Evolutionary conservation across 2,113 vertebrate species (phyloP), one percentile per base, ranked within the genome.

Genomic region (Misgurnus mizolepis): DNA sequence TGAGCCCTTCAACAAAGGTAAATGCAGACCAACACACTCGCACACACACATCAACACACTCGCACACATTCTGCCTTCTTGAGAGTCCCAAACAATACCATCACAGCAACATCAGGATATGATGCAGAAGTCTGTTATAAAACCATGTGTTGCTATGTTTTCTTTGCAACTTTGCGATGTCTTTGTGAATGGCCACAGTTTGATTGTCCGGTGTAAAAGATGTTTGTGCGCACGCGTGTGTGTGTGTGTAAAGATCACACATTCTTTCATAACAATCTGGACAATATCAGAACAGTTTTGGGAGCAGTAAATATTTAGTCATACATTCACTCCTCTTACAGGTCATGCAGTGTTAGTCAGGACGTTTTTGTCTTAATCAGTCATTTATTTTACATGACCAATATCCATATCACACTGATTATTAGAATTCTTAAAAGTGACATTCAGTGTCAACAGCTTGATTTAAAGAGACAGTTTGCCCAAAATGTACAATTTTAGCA

Each of bases 181-280:
- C 7, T 60, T 34, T 9, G n/a, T 49, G 72, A 40, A 76, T 55
- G 61, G 14, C 40, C n/a, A 53, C 41, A 12, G 55, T 56, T 60
- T 22, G 6, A 60, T 60, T 18, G 27, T 11, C 14, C 68, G 0
- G 8, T 53, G 68, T 70, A 39, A 11, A 34, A 39, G 27, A 15
- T 66, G 58, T 45, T 43, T 27, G 62, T 58, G 64, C 17, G 50
- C 22, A 22, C 7, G 40, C 27, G 22, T 43, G 41, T 41, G 55
- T 56, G 17, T 43, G 65, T 17, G 56, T 67, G 83, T 72, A 4
- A n/a, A 14, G 50, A 7, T 71, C 8, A 70, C 39, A 45, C 90
- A 92, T 92, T 92, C 88, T 89, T 89, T 89, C 73, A 66, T 41
- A 75, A 75, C 43, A 75, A 50, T 58, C 81, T 67, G 71, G 53